Conservation (phyloP, 1,140 invertebrate genomes). For the Steinernema khuongi region DNA sequence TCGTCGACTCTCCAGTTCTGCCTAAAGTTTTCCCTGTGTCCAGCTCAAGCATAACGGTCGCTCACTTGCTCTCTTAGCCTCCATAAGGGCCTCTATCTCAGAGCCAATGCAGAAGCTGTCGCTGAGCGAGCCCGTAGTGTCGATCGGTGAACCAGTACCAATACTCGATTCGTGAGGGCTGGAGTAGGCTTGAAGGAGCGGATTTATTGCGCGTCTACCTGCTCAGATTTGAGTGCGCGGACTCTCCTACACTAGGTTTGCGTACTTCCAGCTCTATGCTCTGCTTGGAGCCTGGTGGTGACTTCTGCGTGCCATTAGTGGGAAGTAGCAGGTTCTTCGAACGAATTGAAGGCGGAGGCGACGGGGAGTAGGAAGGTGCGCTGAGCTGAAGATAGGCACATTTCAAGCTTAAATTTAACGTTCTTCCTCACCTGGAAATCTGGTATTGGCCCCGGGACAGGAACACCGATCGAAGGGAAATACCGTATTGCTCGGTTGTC, state of each 20-base stretch:
- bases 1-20: neutral
- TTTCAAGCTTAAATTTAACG: neutral
- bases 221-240: conserved; percentile 33
- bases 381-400: conserved; percentile 27
- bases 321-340: neutral
- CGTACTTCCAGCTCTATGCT: neutral
- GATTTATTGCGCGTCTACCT: conserved; percentile 4
- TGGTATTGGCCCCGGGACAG: conserved; percentile 29
- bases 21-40: conserved; percentile 19
- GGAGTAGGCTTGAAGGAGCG: neutral
- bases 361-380: conserved; percentile 42
- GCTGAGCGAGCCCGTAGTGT: conserved; percentile 43
- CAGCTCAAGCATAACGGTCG: conserved; percentile 20
- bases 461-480: conserved; percentile 19
- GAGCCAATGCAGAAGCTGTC: conserved; percentile 41
- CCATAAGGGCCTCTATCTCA: conserved; percentile 20
- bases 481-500: conserved; percentile 28
- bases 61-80: conserved; percentile 1
- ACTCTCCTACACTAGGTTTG: neutral
- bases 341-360: conserved; percentile 24
- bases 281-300: neutral
- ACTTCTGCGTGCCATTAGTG: neutral
- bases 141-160: conserved; percentile 37
- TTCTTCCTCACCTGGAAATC: conserved; percentile 33
- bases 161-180: conserved; percentile 38